These are phyloP conservation scores for Ophraella communa DNA, from an alignment of 2,888 invertebrate species.

Conservation along the genomic window DNA sequence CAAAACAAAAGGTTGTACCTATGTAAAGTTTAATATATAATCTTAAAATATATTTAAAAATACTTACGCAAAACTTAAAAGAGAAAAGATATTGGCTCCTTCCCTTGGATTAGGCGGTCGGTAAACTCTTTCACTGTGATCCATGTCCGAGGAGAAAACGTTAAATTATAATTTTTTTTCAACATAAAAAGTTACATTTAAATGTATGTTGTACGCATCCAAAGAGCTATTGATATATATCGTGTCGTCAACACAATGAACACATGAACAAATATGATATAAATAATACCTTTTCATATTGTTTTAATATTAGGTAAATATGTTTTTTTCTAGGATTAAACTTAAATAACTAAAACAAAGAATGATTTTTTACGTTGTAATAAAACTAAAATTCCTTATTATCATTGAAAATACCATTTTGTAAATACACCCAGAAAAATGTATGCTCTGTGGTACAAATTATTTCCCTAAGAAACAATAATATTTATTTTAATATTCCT, in stretches of 20 bases:
- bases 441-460: too few relatives aligned
- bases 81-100: conserved; percentile 44
- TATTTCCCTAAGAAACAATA: too few relatives aligned
- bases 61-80: conserved; percentile 47
- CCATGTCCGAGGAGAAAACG: conserved; percentile 34
- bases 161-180: not conserved
- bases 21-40: not conserved
- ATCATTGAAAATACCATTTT: too few relatives aligned
- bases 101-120: conserved; percentile 43
- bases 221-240: not conserved
- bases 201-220: not conserved
- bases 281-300: not conserved
- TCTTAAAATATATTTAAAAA: too few relatives aligned
- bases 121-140: conserved; percentile 39
- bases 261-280: not conserved
- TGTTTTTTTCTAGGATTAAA: not conserved
- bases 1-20: not conserved
- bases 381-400: not conserved
- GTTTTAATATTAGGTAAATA: conserved; percentile 1
- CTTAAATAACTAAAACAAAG: not conserved
- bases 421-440: too few relatives aligned
- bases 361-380: not conserved
- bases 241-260: not conserved
- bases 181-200: not conserved
- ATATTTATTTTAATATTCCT: too few relatives aligned